Evolutionary conservation across 2,888 invertebrate genomes (phyloP), one percentile per base, ranked within the genome.

Genomic region (Agrotis clavis): DNA sequence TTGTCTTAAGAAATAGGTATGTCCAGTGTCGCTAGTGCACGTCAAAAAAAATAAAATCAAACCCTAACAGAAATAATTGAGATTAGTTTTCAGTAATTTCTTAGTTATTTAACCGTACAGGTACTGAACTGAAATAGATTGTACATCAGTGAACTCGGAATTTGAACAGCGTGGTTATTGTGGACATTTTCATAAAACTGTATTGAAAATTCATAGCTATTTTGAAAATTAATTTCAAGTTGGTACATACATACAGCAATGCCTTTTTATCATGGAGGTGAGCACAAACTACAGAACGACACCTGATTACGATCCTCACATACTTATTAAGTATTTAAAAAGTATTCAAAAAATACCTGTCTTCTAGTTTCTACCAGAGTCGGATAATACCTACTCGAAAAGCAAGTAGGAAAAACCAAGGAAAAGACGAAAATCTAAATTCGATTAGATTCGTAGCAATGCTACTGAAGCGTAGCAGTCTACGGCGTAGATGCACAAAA

Each of bases 401-500:
- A 6, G 9, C 18, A 13, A 19, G 2, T 11, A 65, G 14, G 7
- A 1, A 67, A 54, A 25, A 25, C 14, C 18, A 45, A 60, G 2
- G 25, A n/a, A 41, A 25, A 5, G 1, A 9, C 35, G 19, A 54
- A 48, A 72, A 18, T 13, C 18, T 6, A 21, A 4, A n/a, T 11
- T 51, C n/a, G n/a, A 14, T 59, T 7, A 13, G 18, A 25, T 47
- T 57, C 74, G 73, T 67, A 74, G 74, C 51, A 21, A 67, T 41
- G 7, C 60, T 35, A n/a, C 25, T 48, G 25, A 74, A 14, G 67
- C 75, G 73, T 68, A 75, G 73, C 73, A 11, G 35, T 19, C 73
- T 74, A 75, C 76, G 68, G 48, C 75, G 73, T 74, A 75, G 75
- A 60, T n/a, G 67, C 73, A 74, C 75, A 19, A 41, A n/a, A 7